Base-by-base conservation (phyloP, 2,113 vertebrate genomes). In the Leuciscus idus region DNA sequence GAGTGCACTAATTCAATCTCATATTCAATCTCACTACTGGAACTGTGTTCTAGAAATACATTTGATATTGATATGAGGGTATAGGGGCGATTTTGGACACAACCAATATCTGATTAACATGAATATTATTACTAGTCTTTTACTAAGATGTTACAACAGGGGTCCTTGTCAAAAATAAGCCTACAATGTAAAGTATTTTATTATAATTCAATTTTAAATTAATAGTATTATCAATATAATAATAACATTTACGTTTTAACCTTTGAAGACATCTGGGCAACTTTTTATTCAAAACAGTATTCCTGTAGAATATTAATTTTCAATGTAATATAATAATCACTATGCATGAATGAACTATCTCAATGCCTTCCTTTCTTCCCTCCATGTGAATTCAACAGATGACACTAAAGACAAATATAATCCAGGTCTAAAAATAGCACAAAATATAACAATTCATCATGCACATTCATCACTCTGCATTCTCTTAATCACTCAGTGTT, bases 401-500 rank as follows among this genome's bases (percentile, higher is more conserved):
- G 66, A 36, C 66, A 70, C 30, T 36, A 10, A 70, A 36, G 30
- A 17, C 7, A 70, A 39, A 72, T 72, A 21, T 6, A 43, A 72
- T 66, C 28, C 26, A 72, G 68, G 68, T 72, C 4, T 55, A 55
- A 4, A n/a, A 13, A 43, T 15, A 81, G 3, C 11, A 30, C 26
- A 30, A 30, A 62, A 2, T 36, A 36, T 72, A 52, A 80, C 55
- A 85, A 66, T 70, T 6, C 1, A 70, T 50, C 66, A 77, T 50
- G 17, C 81, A 75, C 30, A 11, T 59, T 72, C 15, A 28, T 62
- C 57, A 86, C 82, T 21, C 33, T 62, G 46, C 83, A 87, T 83
- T 85, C 84, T 64, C 43, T 48, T 15, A 46, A 36, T 88, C 80
- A 88, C 82, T 89, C 55, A 85, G 64, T 85, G 66, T 50, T 66